Base-by-base conservation (phyloP, 2,888 invertebrate species). In the Platycheirus albimanus region DNA sequence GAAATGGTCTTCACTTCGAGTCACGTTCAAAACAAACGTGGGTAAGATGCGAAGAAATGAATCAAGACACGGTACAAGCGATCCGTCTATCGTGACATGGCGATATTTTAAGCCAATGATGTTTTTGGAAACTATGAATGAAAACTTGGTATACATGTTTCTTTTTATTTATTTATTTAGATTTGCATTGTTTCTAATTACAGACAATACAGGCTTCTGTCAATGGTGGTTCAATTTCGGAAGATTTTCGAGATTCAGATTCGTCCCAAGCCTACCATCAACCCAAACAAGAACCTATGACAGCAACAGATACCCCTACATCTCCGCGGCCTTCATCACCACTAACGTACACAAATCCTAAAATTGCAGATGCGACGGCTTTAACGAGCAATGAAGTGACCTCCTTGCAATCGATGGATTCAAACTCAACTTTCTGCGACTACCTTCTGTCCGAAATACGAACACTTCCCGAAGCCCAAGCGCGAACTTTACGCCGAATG, bases 61-160 rank as follows among this genome's bases (percentile, higher is more conserved):
- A 24, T 33, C 47, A 8, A n/a, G 10, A 24, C 41, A 24, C 17
- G 33, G 33, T 0, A 20, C 36, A 36, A 10, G 13, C 1, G 63
- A 36, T 4, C 1, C 33, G 1, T 8, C 4, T 8, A 36, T 19
- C 2, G 49, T 64, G 36, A 0, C 36, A 13, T 64, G 63, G 63
- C 63, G 63, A 24, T 24, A 64, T 20, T 64, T 64, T 10, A 11
- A 64, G 15, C 36, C n/a, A 64, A 64, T 64, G 63, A 1, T 33
- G 2, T 64, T 64, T 38, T 24, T 64, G 20, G 13, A 36, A n/a
- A n/a, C n/a, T n/a, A n/a, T n/a, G n/a, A 49, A 20, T 19, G 33
- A 20, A 33, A 20, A 8, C 19, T 10, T n/a, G n/a, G 7, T 6
- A 47, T 17, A 19, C 1, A 33, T 3, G n/a, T 30, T 47, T 30